Evolutionary conservation across 2,888 invertebrate genomes (phyloP).

Genomic region (Scaptomyza reducta): DNA sequence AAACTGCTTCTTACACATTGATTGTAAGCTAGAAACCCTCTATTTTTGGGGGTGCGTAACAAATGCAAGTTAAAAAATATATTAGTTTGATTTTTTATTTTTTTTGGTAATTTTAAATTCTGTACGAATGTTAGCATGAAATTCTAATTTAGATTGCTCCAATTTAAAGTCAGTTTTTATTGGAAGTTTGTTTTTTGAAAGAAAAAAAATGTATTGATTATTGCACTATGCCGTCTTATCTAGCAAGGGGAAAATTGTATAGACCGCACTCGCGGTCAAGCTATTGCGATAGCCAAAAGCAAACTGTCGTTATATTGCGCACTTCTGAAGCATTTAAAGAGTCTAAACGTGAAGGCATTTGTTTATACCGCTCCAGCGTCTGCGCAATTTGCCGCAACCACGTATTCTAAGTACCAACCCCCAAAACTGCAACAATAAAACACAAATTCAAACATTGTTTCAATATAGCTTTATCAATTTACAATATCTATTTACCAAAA

Average conservation of each 20-base stretch:
- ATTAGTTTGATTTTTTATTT: constrained; percentile 10
- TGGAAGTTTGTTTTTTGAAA: constrained; percentile 49
- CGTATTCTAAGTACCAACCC: constrained; percentile 12
- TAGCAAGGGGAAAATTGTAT: constrained; percentile 8
- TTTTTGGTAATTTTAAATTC: constrained; percentile 2
- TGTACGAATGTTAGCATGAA: constrained; percentile 37
- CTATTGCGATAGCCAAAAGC: constrained; percentile 63
- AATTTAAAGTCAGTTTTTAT: constrained; percentile 36
- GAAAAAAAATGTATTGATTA: constrained; percentile 71
- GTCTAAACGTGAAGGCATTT: constrained; percentile 65
- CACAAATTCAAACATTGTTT: constrained; percentile 1
- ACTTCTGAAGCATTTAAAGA: constrained; percentile 26
- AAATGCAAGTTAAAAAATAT: constrained; percentile 56
- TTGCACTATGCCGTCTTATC: constrained; percentile 68
- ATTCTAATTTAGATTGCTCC: constrained; percentile 63
- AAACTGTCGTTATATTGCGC: constrained; percentile 64
- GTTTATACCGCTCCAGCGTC: constrained; percentile 69
- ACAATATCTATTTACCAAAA: too few relatives aligned
- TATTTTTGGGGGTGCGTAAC: constrained; percentile 39
- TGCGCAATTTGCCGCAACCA: constrained; percentile 45
- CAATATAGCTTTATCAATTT: too few relatives aligned
- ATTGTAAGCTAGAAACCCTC: constrained; percentile 58
- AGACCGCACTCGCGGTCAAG: constrained; percentile 56
- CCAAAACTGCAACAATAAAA: constrained; percentile 1
- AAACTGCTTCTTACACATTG: constrained; percentile 5